phyloP scores from a whole-genome alignment of 2,113 vertebrate genomes.

The Elephantulus edwardii region DNA sequence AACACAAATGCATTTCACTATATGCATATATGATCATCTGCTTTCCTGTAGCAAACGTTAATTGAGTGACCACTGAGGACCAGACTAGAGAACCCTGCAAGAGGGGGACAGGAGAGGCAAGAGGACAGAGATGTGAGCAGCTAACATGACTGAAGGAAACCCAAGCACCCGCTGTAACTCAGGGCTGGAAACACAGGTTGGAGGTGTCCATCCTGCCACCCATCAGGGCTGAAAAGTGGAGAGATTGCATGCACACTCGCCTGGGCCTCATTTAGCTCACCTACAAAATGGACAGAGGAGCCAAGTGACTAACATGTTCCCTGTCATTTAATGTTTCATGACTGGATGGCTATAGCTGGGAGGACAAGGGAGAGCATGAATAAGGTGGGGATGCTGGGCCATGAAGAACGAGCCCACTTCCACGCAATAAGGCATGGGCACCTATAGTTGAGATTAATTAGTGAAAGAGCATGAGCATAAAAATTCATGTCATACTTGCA shows the following conservation, averaged over 20 bases:
- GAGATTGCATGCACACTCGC: neutral
- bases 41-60: neutral
- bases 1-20: neutral
- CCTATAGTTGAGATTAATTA: neutral
- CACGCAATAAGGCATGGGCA: neutral
- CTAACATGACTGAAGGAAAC: neutral
- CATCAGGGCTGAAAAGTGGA: neutral
- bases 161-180: neutral
- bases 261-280: neutral
- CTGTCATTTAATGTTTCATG: neutral
- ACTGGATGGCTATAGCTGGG: neutral
- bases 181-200: rapidly evolving
- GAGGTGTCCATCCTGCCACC: too few species aligned
- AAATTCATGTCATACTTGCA: neutral
- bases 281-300: neutral
- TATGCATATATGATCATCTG: neutral
- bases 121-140: neutral
- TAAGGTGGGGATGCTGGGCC: neutral
- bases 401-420: neutral
- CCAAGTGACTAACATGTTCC: neutral
- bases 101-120: neutral
- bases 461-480: neutral
- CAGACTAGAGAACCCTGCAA: neutral
- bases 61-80: neutral
- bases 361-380: neutral